Base-by-base conservation (phyloP, 2,888 invertebrate genomes). In the Xestia rhomboidea region DNA sequence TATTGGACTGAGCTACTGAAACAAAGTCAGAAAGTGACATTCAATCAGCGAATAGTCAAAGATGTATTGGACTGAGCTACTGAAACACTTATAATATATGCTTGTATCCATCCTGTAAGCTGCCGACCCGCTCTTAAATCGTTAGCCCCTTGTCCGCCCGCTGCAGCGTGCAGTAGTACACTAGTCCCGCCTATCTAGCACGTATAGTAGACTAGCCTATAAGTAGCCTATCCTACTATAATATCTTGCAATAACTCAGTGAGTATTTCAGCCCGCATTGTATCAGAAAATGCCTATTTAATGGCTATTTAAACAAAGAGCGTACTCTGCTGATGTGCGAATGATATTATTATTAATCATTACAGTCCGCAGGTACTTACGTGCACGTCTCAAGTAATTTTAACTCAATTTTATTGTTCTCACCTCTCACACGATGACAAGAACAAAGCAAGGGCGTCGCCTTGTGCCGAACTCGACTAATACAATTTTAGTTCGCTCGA, bases 401-500 rank as follows among this genome's bases (percentile, higher is more conserved):
- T 41, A 66, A 51, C 66, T 30, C 51, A 34, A 60, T 41, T 64
- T 41, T 1, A 64, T 27, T 57, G 51, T 76, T 63, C 2, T 7
- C 81, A 62, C 69, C 27, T 80, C n/a, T 13, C 49, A 41, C 80
- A 13, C 18, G 49, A 6, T 24, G 15, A 41, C 41, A 18, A 30
- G 41, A 66, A 76, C 82, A 73, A 49, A 71, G 71, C 71, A 15
- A 44, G 18, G 60, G n/a, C 70, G 74, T 30, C 71, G 60, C 66
- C 66, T 67, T 10, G 70, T n/a, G 18, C 60, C 44, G 2, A 57
- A 72, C 60, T 72, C 54, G 1, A 60, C 57, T 67, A 77, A 82
- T 64, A 70, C 63, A 63, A 82, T 77, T 77, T 70, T 77, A 82
- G 69, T 73, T 64, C 67, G 13, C 57, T 70, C 49, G 44, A 67